phyloP scores from a whole-genome alignment of 2,797 vertebrate genomes.

The Philypnodon macrostomus region DNA sequence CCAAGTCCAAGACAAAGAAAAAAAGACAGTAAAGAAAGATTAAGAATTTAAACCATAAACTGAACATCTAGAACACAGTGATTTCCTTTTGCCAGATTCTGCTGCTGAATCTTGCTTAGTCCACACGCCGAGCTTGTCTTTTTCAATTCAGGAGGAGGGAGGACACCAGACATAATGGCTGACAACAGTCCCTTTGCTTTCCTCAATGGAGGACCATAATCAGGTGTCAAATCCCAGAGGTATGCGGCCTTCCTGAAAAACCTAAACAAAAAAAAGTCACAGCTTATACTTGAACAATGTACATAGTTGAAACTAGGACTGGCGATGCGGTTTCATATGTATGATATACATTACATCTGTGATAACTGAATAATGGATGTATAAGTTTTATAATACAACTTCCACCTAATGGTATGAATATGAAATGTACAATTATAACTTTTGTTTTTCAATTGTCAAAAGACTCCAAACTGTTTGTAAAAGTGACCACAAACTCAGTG shows the following conservation, averaged over 20 bases:
- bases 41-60: background rate
- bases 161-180: background rate
- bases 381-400: no score
- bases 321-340: no score
- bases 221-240: slow-evolving; percentile 4
- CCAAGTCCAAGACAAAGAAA: background rate
- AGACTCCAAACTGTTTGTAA: no score
- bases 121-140: background rate
- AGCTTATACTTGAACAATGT: background rate
- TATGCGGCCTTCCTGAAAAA: slow-evolving; percentile 1
- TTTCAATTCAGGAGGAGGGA: background rate
- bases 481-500: no score
- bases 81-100: slow-evolving; percentile 2
- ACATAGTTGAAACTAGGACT: no score
- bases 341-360: no score
- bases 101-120: background rate
- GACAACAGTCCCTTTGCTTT: background rate
- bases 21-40: background rate
- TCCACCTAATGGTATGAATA: no score
- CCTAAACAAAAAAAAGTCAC: background rate
- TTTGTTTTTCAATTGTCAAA: no score
- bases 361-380: no score
- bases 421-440: no score
- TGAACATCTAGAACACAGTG: background rate
- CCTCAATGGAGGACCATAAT: slow-evolving; percentile 1